Evolutionary conservation across 1,140 invertebrate genomes (phyloP).

Genomic region (Drosophila pachea): DNA sequence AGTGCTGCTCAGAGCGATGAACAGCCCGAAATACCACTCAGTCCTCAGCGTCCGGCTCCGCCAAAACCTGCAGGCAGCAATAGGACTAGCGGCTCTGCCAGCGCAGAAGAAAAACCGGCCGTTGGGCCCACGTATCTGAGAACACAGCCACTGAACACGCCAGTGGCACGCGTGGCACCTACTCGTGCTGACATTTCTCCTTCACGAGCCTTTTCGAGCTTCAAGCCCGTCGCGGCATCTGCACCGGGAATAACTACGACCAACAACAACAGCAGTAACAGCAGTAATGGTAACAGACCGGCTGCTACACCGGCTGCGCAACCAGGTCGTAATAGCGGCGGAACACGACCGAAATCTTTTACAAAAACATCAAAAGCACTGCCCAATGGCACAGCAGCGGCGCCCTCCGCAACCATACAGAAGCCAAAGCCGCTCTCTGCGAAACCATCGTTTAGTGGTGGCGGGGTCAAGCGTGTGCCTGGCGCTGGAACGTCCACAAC

Average conservation of each 20-base stretch:
- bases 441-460: conserved; percentile 66
- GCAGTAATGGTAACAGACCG: conserved; percentile 15
- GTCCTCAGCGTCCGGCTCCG: conserved; percentile 68
- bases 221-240: conserved; percentile 59
- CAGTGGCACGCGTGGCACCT: conserved; percentile 83
- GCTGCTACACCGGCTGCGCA: conserved; percentile 6
- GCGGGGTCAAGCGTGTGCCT: conserved; percentile 39
- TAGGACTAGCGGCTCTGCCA: conserved; percentile 29
- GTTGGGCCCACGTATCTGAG: conserved; percentile 84
- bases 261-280: not conserved
- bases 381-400: conserved; percentile 56
- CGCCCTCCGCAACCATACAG: conserved; percentile 72
- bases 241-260: conserved; percentile 1
- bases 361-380: conserved; percentile 64
- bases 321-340: conserved; percentile 27
- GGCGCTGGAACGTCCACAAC: conserved; percentile 25
- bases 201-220: conserved; percentile 71
- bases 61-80: conserved; percentile 65
- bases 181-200: conserved; percentile 80
- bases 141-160: conserved; percentile 84
- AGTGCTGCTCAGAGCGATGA: conserved; percentile 76
- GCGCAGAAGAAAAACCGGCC: conserved; percentile 45
- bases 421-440: conserved; percentile 75
- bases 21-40: conserved; percentile 31
- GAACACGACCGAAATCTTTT: conserved; percentile 61